Evolutionary conservation across 2,113 vertebrate genomes (phyloP).

Genomic region (Hemiscyllium ocellatum): DNA sequence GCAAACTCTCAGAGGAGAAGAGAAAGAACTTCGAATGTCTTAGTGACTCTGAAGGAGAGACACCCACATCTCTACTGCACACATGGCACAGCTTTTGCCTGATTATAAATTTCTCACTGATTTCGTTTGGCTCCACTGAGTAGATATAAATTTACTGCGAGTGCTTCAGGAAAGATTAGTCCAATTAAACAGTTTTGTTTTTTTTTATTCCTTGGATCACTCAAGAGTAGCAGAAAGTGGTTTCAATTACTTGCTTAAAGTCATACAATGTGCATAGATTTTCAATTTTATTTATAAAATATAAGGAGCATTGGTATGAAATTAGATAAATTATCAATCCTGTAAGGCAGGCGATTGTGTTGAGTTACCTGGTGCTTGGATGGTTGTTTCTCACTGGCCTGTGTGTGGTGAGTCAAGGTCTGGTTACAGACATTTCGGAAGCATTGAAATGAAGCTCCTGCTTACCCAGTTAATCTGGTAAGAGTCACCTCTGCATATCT

Average conservation of each 20-base stretch:
- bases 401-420: too few relatives aligned
- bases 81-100: background rate
- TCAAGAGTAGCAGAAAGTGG: background rate
- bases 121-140: constrained; percentile 29
- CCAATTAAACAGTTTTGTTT: background rate
- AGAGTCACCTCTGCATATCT: too few relatives aligned
- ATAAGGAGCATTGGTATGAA: background rate
- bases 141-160: constrained; percentile 25
- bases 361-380: background rate
- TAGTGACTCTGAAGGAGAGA: background rate
- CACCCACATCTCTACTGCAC: background rate
- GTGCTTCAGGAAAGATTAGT: constrained; percentile 25
- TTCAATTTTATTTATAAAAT: constrained; percentile 5
- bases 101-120: constrained; percentile 13
- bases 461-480: too few relatives aligned
- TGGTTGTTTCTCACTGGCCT: background rate
- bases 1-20: constrained; percentile 44
- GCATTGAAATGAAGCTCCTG: too few relatives aligned
- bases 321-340: constrained; percentile 3
- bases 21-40: constrained; percentile 41
- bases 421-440: too few relatives aligned
- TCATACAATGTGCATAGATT: background rate
- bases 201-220: constrained; percentile 11
- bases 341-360: background rate
- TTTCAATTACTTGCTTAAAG: constrained; percentile 11